Base-by-base conservation (phyloP, 35 echinoderm and acorn worm species). In the Patiria miniata region DNA sequence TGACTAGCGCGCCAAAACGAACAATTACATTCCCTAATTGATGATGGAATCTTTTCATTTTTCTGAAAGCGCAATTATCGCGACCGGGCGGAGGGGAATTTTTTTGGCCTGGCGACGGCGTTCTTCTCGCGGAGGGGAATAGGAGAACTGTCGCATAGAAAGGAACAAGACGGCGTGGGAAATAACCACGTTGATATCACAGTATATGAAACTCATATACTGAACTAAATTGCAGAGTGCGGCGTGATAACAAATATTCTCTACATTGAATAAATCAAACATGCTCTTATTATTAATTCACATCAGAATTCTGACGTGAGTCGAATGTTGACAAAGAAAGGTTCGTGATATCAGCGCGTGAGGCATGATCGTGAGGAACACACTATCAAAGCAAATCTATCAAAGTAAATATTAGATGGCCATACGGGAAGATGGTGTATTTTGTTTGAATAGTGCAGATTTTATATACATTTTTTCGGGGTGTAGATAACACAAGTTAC, bases 1-100 rank as follows among this genome's bases (percentile, higher is more conserved):
- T 73, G 65, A 34, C 65, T 34, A 73, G 65, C 65, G 65, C 65
- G 65, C 65, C 65, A 73, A 73, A 73, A 73, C 29, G 65, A 34
- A 73, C 65, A 73, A 73, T 73, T 73, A 73, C 65, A 73, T 73
- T 73, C 65, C 65, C 26, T 73, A 73, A 73, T 73, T 73, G 65
- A 73, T 73, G 26, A 73, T 36, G 29, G 65, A 73, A 73, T 73
- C 65, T 73, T 73, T 73, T 73, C 65, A 73, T 73, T 73, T 73
- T 73, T 73, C 7, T 26, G 28, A 34, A 34, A 34, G 26, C 26
- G 65, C 34, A 73, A 73, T 73, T 73, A 73, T 73, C 34, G 65
- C 65, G 15, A 23, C 26, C 65, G 9, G 65, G 34, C 34, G 29
- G 26, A 14, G 65, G 65, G 65, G 65, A 22, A 21, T 28, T 26